These are phyloP conservation scores for Carlito syrichta DNA, from an alignment of 2,113 vertebrate species.

Conservation along the genomic window DNA sequence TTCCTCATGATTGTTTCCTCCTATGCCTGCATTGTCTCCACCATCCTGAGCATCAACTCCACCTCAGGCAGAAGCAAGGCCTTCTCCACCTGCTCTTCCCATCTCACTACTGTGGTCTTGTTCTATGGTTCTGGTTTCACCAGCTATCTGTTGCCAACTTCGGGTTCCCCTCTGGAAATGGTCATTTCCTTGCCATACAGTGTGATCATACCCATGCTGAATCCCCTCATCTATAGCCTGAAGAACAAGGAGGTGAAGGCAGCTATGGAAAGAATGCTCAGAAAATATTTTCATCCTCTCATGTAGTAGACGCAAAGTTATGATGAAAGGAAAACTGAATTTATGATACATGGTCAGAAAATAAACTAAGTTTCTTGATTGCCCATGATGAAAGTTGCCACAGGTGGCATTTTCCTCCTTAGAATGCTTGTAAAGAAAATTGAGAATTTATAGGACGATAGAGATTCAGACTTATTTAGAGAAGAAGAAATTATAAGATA, in stretches of 20 bases:
- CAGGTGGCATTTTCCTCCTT: not conserved
- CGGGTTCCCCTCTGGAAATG: not conserved
- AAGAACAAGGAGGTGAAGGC: conserved; percentile 44
- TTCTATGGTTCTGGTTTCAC: conserved; percentile 63
- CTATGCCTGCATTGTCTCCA: conserved; percentile 36
- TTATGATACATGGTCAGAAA: not conserved
- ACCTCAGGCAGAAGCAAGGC: conserved; percentile 52
- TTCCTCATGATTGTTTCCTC: conserved; percentile 42
- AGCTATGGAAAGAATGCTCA: not conserved
- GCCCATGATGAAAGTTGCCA: not conserved
- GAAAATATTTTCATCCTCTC: conserved; percentile 11
- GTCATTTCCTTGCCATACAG: conserved; percentile 40
- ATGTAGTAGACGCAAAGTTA: not conserved
- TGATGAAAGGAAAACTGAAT: not conserved
- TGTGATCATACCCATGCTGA: not conserved
- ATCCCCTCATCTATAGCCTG: too few species aligned
- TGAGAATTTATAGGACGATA: not conserved
- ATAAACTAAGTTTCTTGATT: not conserved
- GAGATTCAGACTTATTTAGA: not conserved
- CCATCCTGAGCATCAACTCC: conserved; percentile 54
- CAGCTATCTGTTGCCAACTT: conserved; percentile 41
- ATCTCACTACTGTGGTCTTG: conserved; percentile 56
- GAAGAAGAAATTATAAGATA: not conserved
- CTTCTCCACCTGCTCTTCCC: conserved; percentile 66
- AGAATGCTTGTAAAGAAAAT: not conserved